Evolutionary conservation across 2,888 invertebrate species (phyloP), one percentile per base, ranked within the genome.

Genomic region (Ctena decussata): DNA sequence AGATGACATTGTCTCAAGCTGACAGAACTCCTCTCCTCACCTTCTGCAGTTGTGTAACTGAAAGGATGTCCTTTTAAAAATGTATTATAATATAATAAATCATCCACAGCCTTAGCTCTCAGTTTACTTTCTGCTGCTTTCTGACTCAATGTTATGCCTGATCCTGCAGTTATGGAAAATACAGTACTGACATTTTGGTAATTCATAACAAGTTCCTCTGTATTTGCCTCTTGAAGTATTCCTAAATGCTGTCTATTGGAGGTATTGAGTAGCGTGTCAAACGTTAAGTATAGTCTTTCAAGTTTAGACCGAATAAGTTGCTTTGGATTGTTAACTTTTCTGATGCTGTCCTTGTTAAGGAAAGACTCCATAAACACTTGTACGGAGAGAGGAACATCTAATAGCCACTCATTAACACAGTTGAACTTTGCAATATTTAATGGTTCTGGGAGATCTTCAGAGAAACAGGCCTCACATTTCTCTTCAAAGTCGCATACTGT

Each of bases 181-280:
- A 65, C 86, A 18, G 81, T 70, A 32, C 77, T 69, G 15, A 86
- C 60, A 5, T 24, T 74, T 44, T 82, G 76, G 32, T 81, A 77
- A n/a, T 86, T 69, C 30, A 79, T 77, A 18, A 81, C 70, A 21
- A 86, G 53, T 75, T 44, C 72, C 32, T 84, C 60, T 27, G 86
- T 41, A 72, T 84, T 86, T 8, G 27, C 32, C 44, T 71, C 49
- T 65, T 86, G 83, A 44, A 81, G 79, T 69, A 83, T 53, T 6
- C 78, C 81, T 65, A 73, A 46, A 73, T 35, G 35, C 65, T 21
- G 11, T 21, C 18, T 65, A 32, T 72, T 72, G 0, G 27, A 27
- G 6, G 49, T 44, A n/a, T 72, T 27, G 30, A 77, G 27, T 15
- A 77, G 69, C 3, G 24, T 35, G 69, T 77, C 69, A 35, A 46